Evolutionary conservation across 2,797 vertebrate species (phyloP).

Genomic region (Epinephelus malabaricus): DNA sequence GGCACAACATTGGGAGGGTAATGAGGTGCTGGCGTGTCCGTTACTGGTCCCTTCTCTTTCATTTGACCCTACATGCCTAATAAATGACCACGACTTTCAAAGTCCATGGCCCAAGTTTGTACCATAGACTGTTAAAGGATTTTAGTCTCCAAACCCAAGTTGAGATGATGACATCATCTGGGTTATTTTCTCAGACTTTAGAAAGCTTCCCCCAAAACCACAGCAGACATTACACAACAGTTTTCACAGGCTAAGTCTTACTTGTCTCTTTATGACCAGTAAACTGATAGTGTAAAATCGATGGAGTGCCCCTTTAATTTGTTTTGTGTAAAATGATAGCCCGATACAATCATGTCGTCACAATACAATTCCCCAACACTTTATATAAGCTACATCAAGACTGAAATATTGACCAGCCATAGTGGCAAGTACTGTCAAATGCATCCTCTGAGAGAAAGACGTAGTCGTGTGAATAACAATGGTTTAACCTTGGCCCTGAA

Average conservation of each 20-base stretch:
- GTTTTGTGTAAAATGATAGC: background rate
- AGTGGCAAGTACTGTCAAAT: constrained; percentile 1
- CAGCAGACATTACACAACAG: background rate
- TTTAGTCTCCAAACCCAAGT: constrained; percentile 1
- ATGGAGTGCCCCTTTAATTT: background rate
- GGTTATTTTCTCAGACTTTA: constrained; percentile 14
- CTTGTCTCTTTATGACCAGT: background rate
- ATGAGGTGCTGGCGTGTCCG: too few species aligned
- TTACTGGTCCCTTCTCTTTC: too few species aligned
- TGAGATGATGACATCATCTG: constrained; percentile 6
- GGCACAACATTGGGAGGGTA: too few species aligned
- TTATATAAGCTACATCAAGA: background rate
- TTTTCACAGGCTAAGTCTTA: background rate
- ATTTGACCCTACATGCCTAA: background rate
- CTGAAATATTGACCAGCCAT: background rate
- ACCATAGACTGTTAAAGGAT: background rate
- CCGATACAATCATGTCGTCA: background rate
- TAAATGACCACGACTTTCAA: constrained; percentile 1
- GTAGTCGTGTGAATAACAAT: background rate
- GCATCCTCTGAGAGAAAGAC: background rate
- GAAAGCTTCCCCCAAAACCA: background rate
- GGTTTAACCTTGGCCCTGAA: background rate
- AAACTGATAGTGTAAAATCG: background rate
- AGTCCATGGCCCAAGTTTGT: too few species aligned
- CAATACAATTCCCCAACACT: background rate